Base-by-base conservation (phyloP, 2,888 invertebrate genomes). In the Latheticus oryzae region DNA sequence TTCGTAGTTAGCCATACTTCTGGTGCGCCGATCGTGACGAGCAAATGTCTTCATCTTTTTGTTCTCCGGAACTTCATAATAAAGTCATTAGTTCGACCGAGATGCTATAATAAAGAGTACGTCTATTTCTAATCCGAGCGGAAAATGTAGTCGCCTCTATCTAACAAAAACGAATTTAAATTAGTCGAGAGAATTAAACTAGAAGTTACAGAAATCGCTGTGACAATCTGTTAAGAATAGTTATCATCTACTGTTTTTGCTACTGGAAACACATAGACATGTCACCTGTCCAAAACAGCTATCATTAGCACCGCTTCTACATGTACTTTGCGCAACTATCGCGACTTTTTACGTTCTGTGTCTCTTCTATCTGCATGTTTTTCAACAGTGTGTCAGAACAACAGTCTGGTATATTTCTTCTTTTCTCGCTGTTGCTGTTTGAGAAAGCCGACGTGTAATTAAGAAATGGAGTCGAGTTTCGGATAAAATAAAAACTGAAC, bases 61-160 rank as follows among this genome's bases (percentile, higher is more conserved):
- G 60, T 55, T 54, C 47, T 45, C 17, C 42, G 56, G 56, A 62
- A 65, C 60, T 65, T 63, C 61, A 65, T 66, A 66, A 66, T 66
- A 66, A 66, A 66, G 66, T 65, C 66, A 65, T 66, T 66, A 66
- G 64, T 63, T 59, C 59, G 45, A 64, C 63, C 45, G 13, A 19
- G 37, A 37, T 17, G 16, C 21, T 9, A 19, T n/a, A 11, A 16
- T 3, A 32, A 32, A 32, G 12, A 19, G 19, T 16, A 19, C 37
- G 15, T 37, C 17, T 30, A 43, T 43, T 43, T 28, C 26, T 42
- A 42, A 26, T 42, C 15, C 42, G 42, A 5, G 26, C 26, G 8
- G 7, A 32, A 32, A 32, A 32, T 19, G 35, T 17, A 35, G 11
- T 11, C 32, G 4, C 24, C 19, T 9, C 40, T 12, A 24, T 13